phyloP scores from a whole-genome alignment of 1,140 invertebrate genomes.

The Steinernema feltiae region DNA sequence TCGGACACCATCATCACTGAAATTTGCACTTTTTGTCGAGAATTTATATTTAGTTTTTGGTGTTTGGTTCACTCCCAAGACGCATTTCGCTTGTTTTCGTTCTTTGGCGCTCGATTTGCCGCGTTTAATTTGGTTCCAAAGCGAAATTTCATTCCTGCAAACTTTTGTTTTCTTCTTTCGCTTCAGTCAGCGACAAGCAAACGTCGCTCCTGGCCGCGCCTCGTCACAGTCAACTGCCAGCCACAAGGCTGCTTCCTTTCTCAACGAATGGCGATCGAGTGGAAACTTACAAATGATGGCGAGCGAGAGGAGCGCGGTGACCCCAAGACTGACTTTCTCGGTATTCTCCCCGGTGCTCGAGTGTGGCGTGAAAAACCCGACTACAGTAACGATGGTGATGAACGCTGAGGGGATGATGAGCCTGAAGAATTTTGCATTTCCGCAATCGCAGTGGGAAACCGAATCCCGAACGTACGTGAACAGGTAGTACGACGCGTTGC shows the following conservation, averaged over 20 bases:
- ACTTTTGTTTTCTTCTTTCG: not conserved
- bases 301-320: slow-evolving; percentile 39
- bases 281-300: slow-evolving; percentile 44
- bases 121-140: not conserved
- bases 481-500: slow-evolving; percentile 55
- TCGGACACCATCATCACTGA: slow-evolving; percentile 45
- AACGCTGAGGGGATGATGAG: slow-evolving; percentile 53
- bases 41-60: not conserved
- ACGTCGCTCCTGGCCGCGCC: no score
- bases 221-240: no score
- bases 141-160: not conserved
- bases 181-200: not conserved
- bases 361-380: slow-evolving; percentile 55
- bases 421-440: no score
- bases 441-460: no score
- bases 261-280: not conserved
- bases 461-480: no score
- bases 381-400: slow-evolving; percentile 54
- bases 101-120: not conserved
- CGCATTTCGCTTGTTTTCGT: not conserved
- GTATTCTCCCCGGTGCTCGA: slow-evolving; percentile 53
- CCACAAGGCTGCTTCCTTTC: no score
- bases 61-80: not conserved
- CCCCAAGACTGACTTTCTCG: slow-evolving; percentile 47
- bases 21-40: not conserved